A percentile compares a stretch with the other conserved stretches of the same genome.
phyloP scores from a whole-genome alignment of 2,113 vertebrate species.

The Macquaria australasica region DNA sequence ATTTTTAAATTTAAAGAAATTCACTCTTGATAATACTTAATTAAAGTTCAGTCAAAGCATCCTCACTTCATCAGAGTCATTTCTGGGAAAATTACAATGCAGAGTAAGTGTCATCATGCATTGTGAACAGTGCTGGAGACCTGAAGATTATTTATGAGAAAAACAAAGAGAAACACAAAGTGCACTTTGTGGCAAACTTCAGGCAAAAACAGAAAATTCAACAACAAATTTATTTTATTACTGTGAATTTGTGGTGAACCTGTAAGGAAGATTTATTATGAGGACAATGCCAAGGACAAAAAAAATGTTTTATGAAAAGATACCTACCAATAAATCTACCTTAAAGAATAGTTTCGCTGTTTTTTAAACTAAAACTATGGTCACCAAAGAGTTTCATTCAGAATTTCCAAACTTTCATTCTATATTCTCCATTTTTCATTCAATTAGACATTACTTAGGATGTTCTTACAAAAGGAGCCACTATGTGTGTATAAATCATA shows the following conservation, averaged over 20 bases:
- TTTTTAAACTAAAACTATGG: background rate
- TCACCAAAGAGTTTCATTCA: background rate
- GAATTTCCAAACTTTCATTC: background rate
- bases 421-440: background rate
- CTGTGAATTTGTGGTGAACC: background rate
- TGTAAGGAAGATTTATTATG: background rate
- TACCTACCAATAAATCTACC: background rate
- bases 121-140: conserved; percentile 33
- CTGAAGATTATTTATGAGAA: conserved; percentile 33
- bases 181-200: conserved; percentile 17
- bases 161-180: conserved; percentile 22
- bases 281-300: background rate
- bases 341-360: background rate
- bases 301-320: background rate
- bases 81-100: conserved; percentile 12
- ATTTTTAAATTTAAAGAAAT: conserved; percentile 42
- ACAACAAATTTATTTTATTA: background rate
- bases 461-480: background rate
- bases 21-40: conserved; percentile 36
- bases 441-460: background rate
- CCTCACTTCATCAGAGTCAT: conserved; percentile 25
- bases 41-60: conserved; percentile 40
- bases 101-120: conserved; percentile 27
- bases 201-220: background rate
- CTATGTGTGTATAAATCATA: background rate